A percentile compares a stretch with the other conserved stretches of the same genome.
These are phyloP conservation scores for Cygnus buccinator DNA, from an alignment of 2,113 vertebrate species.

Conservation along the genomic window DNA sequence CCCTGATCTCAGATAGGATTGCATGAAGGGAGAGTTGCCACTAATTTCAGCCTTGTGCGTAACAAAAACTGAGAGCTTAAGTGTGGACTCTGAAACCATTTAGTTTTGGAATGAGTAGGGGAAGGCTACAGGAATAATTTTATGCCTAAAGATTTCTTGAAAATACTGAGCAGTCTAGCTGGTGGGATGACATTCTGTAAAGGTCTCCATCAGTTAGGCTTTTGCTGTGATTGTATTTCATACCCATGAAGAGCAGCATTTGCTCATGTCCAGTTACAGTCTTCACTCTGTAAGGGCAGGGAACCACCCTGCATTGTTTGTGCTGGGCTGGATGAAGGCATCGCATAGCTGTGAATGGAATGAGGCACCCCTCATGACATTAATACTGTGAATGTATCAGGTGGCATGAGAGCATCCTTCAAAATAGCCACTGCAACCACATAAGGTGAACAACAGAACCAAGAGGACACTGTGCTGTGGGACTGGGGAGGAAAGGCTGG, in stretches of 20 bases:
- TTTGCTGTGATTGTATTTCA: neutral
- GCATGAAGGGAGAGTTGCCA: fast-evolving
- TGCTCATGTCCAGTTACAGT: fast-evolving
- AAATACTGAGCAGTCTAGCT: neutral
- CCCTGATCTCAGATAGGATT: fast-evolving
- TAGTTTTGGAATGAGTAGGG: neutral
- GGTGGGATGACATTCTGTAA: neutral
- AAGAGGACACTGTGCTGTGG: neutral
- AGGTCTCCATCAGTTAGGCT: neutral
- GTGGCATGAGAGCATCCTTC: neutral
- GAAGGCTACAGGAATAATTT: neutral
- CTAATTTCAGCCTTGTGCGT: fast-evolving
- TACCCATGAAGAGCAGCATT: fast-evolving
- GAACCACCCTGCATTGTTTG: neutral
- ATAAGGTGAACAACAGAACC: neutral
- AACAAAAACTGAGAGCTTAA: neutral
- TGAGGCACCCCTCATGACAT: neutral
- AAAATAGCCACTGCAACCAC: neutral
- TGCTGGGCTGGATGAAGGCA: neutral
- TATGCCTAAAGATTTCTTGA: neutral
- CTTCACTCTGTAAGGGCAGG: fast-evolving
- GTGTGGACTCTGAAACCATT: neutral
- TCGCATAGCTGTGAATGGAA: neutral
- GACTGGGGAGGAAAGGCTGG: neutral
- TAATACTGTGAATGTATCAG: fast-evolving